Evolutionary conservation across 2,797 vertebrate genomes (phyloP), one percentile per base, ranked within the genome.

Genomic region (Sciurus carolinensis): DNA sequence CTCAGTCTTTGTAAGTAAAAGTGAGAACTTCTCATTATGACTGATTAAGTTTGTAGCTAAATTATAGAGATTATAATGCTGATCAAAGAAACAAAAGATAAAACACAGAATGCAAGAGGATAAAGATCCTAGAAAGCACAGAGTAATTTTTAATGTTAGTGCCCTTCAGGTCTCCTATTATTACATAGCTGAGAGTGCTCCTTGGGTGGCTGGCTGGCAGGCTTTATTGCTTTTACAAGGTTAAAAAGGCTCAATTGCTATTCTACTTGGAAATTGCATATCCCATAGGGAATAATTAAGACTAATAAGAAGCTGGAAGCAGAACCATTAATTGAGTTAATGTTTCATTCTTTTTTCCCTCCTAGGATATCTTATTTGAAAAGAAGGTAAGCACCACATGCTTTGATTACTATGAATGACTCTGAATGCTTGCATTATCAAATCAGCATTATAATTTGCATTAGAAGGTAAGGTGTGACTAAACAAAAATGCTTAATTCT

Each of bases 291-390:
- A 90, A 97, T 96, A 96, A 86, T 95, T 95, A 92, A 76, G 72
- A 87, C 94, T 75, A 95, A 91, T 96, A 95, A 72, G 93, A 75
- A 83, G 77, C 72, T 96, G 20, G 87, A 90, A 84, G 97, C 82
- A 76, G 69, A 94, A 96, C 90, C 75, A 15, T 88, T 44, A 91
- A 87, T 79, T 22, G 93, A 97, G 50, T 75, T 97, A 97, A 97
- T 88, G 44, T 95, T 97, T 96, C 83, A 93, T 91, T 97, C 36
- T 93, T 96, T 95, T 90, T 84, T 82, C 36, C 14, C 91, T 98
- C 96, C 66, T 95, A 99, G 98, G 98, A 97, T 96, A 75, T 77
- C 86, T 97, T 98, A 67, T 97, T 98, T 97, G 97, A 98, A 96
- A 97, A 98, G 50, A 97, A 97, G 98, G 98, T 98, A 98, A 76